phyloP scores from a whole-genome alignment of 2,113 vertebrate genomes.

The Patagioenas fasciata region DNA sequence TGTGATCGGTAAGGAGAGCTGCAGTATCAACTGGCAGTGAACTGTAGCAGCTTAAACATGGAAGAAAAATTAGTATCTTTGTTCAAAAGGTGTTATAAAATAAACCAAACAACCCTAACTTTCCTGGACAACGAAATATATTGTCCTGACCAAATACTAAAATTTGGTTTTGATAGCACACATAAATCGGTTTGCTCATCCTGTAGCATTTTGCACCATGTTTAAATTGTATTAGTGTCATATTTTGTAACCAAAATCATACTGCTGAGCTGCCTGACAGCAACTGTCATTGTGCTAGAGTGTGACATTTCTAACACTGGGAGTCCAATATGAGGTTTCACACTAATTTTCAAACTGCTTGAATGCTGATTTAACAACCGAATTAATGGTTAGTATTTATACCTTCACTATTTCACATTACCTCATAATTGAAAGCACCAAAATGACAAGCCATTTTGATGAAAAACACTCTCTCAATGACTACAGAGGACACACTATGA shows the following conservation, averaged over 20 bases:
- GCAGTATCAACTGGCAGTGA: not conserved
- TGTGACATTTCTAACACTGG: not conserved
- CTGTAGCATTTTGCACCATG: not conserved
- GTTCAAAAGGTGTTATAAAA: not conserved
- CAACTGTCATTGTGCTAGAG: slow-evolving; percentile 3
- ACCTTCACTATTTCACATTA: not conserved
- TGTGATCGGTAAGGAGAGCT: not conserved
- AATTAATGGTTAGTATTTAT: not conserved
- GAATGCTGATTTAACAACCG: slow-evolving; percentile 20
- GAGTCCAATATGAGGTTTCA: not conserved
- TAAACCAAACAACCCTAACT: not conserved
- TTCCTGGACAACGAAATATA: not conserved
- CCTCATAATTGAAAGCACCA: not conserved
- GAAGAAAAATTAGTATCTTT: not conserved
- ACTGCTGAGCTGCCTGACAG: slow-evolving; percentile 16
- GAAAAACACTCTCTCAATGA: not conserved
- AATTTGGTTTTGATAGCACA: not conserved
- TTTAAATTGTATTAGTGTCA: slow-evolving; percentile 11
- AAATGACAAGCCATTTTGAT: not conserved
- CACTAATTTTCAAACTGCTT: slow-evolving; percentile 4
- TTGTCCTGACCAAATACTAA: not conserved
- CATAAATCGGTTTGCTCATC: slow-evolving; percentile 14
- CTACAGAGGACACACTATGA: not conserved
- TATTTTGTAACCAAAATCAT: slow-evolving; percentile 2
- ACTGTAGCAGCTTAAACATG: not conserved